These are phyloP conservation scores for Rugalucina vietnamica DNA, from an alignment of 2,888 invertebrate genomes.

Conservation along the genomic window DNA sequence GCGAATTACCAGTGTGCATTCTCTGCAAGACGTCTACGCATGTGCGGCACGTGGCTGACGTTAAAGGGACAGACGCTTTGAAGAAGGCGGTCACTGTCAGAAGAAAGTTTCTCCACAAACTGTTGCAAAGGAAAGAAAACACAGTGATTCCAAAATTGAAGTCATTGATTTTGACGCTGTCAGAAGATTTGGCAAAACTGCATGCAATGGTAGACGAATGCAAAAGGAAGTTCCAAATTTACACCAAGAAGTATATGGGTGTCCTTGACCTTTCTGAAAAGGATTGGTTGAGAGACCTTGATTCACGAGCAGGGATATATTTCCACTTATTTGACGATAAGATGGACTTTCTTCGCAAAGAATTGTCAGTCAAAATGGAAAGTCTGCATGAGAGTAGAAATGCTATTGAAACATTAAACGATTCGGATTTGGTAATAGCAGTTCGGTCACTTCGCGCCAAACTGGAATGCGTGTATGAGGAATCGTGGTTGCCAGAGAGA, in stretches of 20 bases:
- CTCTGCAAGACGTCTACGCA: constrained; percentile 51
- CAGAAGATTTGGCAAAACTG: constrained; percentile 39
- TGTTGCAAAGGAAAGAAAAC: constrained; percentile 22
- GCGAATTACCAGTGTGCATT: constrained; percentile 52
- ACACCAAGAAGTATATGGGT: constrained; percentile 39
- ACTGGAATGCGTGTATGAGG: constrained; percentile 35
- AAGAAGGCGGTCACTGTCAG: constrained; percentile 37
- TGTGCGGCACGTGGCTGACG: constrained; percentile 46
- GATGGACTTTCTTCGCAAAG: constrained; percentile 32
- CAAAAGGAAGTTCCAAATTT: constrained; percentile 23
- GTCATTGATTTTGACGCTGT: constrained; percentile 26
- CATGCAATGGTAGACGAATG: constrained; percentile 18
- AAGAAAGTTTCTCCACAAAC: constrained; percentile 28
- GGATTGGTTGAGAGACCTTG: constrained; percentile 37
- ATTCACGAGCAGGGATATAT: constrained; percentile 8
- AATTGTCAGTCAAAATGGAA: constrained; percentile 9
- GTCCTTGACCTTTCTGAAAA: constrained; percentile 35
- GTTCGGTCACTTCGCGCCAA: constrained; percentile 41
- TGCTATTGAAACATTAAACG: constrained; percentile 33
- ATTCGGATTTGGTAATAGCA: constrained; percentile 45
- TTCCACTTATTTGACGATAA: constrained; percentile 50
- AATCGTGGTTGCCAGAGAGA: constrained; percentile 50
- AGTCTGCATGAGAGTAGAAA: constrained; percentile 8
- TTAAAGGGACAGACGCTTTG: constrained; percentile 44
- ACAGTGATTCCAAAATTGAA: constrained; percentile 24